phyloP scores from a whole-genome alignment of 1,140 invertebrate species.

The Aphaenogaster ashmeadi region DNA sequence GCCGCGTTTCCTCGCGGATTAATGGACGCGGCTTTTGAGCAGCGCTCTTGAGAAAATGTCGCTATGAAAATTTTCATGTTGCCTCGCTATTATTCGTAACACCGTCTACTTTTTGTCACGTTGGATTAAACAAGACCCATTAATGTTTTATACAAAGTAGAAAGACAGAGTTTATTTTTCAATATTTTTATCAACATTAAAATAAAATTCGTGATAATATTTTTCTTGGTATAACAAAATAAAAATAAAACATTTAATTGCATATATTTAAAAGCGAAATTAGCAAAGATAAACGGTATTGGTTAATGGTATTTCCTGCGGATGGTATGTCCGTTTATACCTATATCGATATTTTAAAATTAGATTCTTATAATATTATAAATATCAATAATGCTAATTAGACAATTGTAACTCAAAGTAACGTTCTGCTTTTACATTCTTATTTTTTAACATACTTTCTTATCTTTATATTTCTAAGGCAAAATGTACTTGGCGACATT shows the following conservation, averaged over 20 bases:
- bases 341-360: background rate
- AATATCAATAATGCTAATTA: background rate
- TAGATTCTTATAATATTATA: conserved; percentile 6
- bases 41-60: conserved; percentile 46
- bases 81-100: conserved; percentile 15
- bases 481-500: background rate
- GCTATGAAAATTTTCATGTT: conserved; percentile 40
- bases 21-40: conserved; percentile 52
- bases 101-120: conserved; percentile 20
- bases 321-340: too few relatives aligned
- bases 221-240: background rate
- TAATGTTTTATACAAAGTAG: background rate
- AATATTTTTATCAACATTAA: background rate
- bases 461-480: background rate
- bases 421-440: background rate
- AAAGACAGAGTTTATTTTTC: background rate
- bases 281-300: background rate
- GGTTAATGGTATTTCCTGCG: background rate
- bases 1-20: conserved; percentile 58
- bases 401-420: background rate
- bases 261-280: background rate
- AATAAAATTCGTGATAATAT: background rate
- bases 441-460: background rate
- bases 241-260: background rate
- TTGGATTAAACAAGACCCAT: conserved; percentile 1